Percentiles rank a stretch among this genome's conserved stretches.
Evolutionary conservation across 2,888 invertebrate genomes (phyloP).

Genomic region (Cheiracanthium punctorium): DNA sequence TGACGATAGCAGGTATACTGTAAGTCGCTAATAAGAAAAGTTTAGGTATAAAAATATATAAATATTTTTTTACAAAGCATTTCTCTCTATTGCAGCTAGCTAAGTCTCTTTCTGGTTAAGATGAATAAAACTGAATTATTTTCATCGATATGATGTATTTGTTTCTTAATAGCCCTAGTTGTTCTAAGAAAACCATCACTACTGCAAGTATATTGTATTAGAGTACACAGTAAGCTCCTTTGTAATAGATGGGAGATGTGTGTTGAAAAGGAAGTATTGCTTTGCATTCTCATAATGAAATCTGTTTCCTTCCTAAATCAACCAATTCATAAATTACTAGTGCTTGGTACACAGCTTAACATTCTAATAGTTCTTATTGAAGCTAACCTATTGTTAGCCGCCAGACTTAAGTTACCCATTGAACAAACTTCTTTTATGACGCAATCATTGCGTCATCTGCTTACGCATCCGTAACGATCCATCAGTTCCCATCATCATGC

Average conservation of each 20-base stretch:
- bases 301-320: neutral
- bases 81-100: too few relatives aligned
- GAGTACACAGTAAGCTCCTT: too few relatives aligned
- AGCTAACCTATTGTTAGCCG: neutral
- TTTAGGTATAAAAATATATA: too few relatives aligned
- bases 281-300: neutral
- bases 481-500: slow-evolving; percentile 5
- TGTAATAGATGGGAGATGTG: neutral
- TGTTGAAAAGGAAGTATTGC: neutral
- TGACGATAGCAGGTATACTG: too few relatives aligned
- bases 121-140: too few relatives aligned
- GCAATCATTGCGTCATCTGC: neutral
- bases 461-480: neutral
- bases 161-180: too few relatives aligned
- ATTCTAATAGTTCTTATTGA: neutral
- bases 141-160: too few relatives aligned
- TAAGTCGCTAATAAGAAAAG: too few relatives aligned
- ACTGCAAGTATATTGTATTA: too few relatives aligned
- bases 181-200: too few relatives aligned
- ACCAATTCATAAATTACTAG: neutral
- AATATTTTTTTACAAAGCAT: too few relatives aligned
- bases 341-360: neutral
- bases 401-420: neutral
- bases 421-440: neutral
- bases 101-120: too few relatives aligned